phyloP scores from a whole-genome alignment of 2,888 invertebrate species.

The Iphiclides podalirius region DNA sequence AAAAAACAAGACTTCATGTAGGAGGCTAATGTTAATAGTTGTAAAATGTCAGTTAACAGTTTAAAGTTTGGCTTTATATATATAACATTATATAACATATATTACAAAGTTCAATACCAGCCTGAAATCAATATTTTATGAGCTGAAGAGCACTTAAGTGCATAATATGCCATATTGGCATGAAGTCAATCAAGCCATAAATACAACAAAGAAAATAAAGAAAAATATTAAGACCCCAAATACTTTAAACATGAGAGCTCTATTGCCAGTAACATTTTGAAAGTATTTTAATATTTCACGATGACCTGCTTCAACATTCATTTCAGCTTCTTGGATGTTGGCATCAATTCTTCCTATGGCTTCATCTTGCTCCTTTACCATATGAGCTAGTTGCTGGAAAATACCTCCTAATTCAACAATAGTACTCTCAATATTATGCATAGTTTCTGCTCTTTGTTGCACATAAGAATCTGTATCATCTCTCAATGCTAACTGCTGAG shows the following conservation, averaged over 20 bases:
- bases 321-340: constrained; percentile 95
- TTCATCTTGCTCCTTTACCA: constrained; percentile 99
- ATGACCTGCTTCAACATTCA: constrained; percentile 99
- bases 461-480: constrained; percentile 95
- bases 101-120: no score
- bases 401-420: constrained; percentile 99
- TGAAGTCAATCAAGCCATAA: constrained; percentile 85
- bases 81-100: no score
- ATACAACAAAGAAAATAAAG: constrained; percentile 99
- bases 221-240: constrained; percentile 99
- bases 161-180: no score
- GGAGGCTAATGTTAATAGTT: no score
- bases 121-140: no score
- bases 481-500: constrained; percentile 87
- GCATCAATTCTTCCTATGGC: constrained; percentile 98
- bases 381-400: constrained; percentile 96
- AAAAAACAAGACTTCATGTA: no score
- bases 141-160: no score
- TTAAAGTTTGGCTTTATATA: no score
- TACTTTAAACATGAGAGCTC: constrained; percentile 99
- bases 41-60: no score
- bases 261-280: constrained; percentile 96
- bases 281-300: constrained; percentile 98
- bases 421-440: constrained; percentile 99
- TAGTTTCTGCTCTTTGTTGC: constrained; percentile 96